A percentile compares a stretch with the other conserved stretches of the same genome.
Evolutionary conservation across 2,797 vertebrate species (phyloP).

Genomic region (Peromyscus eremicus): DNA sequence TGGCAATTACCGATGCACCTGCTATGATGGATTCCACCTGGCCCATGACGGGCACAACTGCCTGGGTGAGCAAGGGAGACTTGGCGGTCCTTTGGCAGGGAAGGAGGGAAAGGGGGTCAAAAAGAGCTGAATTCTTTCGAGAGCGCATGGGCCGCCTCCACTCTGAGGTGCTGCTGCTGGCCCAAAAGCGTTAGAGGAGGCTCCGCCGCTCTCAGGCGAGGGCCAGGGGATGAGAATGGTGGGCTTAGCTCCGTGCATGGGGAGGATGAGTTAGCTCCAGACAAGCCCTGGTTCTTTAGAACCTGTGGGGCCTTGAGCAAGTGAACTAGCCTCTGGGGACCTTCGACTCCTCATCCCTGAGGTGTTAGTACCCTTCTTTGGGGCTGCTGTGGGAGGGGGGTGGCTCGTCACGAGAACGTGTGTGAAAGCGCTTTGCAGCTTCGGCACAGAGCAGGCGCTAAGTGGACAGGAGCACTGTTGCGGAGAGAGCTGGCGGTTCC

Average conservation of each 20-base stretch:
- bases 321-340: neutral
- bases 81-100: neutral
- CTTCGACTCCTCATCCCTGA: slow-evolving; percentile 8
- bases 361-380: neutral
- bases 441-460: neutral
- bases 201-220: neutral
- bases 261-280: neutral
- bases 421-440: neutral
- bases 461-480: too few species aligned
- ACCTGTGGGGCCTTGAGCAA: neutral
- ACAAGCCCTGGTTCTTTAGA: neutral
- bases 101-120: neutral
- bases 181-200: slow-evolving; percentile 5
- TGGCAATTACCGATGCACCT: slow-evolving; percentile 97
- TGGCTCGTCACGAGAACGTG: neutral
- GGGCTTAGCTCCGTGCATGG: neutral
- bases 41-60: slow-evolving; percentile 98
- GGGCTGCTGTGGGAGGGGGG: neutral
- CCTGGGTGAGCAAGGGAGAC: slow-evolving; percentile 91
- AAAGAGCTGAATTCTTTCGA: neutral
- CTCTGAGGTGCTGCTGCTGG: neutral
- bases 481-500: neutral
- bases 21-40: slow-evolving; percentile 98
- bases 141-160: neutral
- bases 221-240: neutral